Conservation (phyloP, 2,113 vertebrate species). For the Sinosuthora webbiana region DNA sequence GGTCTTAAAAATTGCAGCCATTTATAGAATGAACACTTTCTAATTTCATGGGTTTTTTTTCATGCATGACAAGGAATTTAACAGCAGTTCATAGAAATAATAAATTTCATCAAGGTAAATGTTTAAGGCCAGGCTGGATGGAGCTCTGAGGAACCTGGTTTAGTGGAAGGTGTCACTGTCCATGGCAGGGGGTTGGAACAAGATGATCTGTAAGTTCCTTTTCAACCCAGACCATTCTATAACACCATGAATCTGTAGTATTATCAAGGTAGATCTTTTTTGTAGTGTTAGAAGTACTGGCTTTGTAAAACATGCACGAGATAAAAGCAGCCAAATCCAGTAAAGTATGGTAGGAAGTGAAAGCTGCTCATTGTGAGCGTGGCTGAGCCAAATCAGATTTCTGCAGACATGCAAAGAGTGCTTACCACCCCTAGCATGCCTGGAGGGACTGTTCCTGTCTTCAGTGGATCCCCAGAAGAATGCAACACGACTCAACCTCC, state of each 20-base stretch:
- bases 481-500: neutral
- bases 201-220: neutral
- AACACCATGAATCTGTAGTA: neutral
- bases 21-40: neutral
- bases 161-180: neutral
- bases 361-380: accelerated
- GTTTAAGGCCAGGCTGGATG: neutral
- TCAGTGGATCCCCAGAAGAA: neutral
- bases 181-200: accelerated
- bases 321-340: neutral
- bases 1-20: neutral
- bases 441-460: neutral
- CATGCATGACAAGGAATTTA: neutral
- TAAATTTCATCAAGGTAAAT: neutral
- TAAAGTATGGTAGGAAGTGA: neutral
- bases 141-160: neutral
- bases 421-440: neutral
- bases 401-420: neutral
- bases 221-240: neutral
- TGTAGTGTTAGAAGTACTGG: neutral
- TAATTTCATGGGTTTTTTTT: neutral
- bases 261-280: neutral
- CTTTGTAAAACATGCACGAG: neutral
- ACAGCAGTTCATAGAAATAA: neutral
- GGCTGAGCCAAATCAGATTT: neutral